phyloP scores from a whole-genome alignment of 2,113 vertebrate genomes.

The Neotragus moschatus region DNA sequence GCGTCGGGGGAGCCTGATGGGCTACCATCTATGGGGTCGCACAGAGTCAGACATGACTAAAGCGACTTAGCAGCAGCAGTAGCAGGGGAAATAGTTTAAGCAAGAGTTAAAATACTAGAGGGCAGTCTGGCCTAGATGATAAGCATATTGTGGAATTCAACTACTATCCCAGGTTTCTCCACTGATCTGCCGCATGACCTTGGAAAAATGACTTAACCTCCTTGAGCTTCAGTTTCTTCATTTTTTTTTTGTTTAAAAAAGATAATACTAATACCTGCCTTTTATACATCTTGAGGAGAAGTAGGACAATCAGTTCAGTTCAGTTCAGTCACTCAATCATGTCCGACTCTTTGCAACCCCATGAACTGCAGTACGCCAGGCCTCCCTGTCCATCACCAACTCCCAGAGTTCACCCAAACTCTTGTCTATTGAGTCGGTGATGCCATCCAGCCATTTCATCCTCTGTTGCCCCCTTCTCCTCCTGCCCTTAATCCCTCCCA shows the following conservation, averaged over 20 bases:
- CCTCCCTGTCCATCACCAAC: no score
- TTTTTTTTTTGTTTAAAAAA: not conserved
- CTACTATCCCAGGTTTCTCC: not conserved
- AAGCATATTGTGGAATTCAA: not conserved
- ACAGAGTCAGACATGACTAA: no score
- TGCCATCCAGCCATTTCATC: no score
- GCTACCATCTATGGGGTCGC: accelerated
- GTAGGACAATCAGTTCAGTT: not conserved
- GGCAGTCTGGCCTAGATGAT: not conserved
- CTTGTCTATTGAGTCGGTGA: no score
- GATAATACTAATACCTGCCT: not conserved
- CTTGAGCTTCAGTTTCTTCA: not conserved
- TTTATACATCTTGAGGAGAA: not conserved
- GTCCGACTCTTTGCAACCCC: no score
- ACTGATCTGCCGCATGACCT: not conserved
- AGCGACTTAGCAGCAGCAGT: no score
- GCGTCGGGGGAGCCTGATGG: no score
- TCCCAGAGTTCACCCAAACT: no score
- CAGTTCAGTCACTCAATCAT: no score
- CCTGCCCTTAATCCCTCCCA: no score
- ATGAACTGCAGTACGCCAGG: no score
- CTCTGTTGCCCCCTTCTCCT: no score
- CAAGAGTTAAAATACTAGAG: not conserved
- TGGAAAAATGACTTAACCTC: not conserved
- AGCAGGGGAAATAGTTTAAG: not conserved